phyloP scores from a whole-genome alignment of 1,140 invertebrate genomes.

The Cydia strobilella region DNA sequence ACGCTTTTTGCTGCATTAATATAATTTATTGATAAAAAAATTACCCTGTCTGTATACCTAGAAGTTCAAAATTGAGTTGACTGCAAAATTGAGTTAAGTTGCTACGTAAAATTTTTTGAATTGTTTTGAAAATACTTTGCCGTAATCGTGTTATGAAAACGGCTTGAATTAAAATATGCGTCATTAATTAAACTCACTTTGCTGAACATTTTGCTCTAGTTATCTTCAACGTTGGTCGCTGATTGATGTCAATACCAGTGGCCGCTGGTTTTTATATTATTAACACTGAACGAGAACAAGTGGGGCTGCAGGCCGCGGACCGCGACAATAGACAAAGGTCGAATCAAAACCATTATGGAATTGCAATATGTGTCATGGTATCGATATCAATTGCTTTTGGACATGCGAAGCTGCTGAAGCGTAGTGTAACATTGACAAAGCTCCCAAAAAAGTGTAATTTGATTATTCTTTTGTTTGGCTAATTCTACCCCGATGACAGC shows the following conservation, averaged over 20 bases:
- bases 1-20: background rate
- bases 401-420: conserved; percentile 24
- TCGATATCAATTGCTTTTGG: conserved; percentile 27
- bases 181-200: conserved; percentile 25
- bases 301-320: conserved; percentile 13
- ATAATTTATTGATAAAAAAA: background rate
- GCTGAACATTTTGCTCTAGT: conserved; percentile 31
- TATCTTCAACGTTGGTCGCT: conserved; percentile 18
- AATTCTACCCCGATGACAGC: background rate
- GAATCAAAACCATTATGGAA: conserved; percentile 27
- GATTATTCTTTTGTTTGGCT: conserved; percentile 1
- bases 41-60: too few species aligned
- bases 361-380: conserved; percentile 31
- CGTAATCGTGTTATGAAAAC: background rate
- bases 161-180: background rate
- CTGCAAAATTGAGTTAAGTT: too few species aligned
- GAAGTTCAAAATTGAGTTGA: background rate
- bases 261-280: conserved; percentile 29
- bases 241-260: conserved; percentile 30
- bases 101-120: too few species aligned
- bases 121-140: background rate
- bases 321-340: conserved; percentile 30
- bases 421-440: conserved; percentile 6
- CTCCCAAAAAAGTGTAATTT: conserved; percentile 5
- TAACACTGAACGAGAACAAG: conserved; percentile 20